These are phyloP conservation scores for Gymnocephalus cernua DNA, from an alignment of 2,113 vertebrate genomes.

Conservation along the genomic window DNA sequence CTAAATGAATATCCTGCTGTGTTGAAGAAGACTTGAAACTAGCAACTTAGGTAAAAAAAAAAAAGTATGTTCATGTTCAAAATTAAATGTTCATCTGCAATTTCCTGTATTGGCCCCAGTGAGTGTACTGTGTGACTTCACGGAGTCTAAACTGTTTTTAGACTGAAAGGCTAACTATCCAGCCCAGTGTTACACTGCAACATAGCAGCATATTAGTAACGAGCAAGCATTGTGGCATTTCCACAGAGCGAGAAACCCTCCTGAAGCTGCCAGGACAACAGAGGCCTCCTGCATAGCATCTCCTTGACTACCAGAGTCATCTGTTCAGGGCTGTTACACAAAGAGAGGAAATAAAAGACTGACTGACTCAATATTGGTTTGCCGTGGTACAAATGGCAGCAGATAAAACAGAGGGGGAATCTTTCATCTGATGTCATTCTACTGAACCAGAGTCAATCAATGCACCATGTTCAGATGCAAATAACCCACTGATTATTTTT, in stretches of 20 bases:
- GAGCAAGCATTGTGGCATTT: background rate
- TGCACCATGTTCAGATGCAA: background rate
- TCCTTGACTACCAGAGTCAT: conserved; percentile 38
- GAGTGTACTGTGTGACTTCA: too few species aligned
- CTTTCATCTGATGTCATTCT: background rate
- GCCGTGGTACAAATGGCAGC: too few species aligned
- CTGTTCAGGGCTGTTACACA: background rate
- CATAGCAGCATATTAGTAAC: conserved; percentile 17
- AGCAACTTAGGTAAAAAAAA: too few species aligned
- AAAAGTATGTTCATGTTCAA: too few species aligned
- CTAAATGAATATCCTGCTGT: too few species aligned
- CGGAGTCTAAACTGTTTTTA: too few species aligned
- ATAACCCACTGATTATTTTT: background rate
- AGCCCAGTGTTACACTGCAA: too few species aligned
- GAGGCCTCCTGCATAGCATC: conserved; percentile 39
- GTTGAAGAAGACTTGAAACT: too few species aligned
- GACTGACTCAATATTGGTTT: background rate
- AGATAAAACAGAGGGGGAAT: too few species aligned
- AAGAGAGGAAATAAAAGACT: conserved; percentile 13
- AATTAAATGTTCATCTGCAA: too few species aligned
- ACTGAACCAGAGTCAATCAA: background rate
- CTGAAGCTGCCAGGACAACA: conserved; percentile 22
- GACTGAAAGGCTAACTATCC: too few species aligned
- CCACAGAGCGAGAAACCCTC: conserved; percentile 5
- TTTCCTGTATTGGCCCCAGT: too few species aligned